These are phyloP conservation scores for Anas bahamensis DNA, from an alignment of 2,797 vertebrate species.

Conservation along the genomic window DNA sequence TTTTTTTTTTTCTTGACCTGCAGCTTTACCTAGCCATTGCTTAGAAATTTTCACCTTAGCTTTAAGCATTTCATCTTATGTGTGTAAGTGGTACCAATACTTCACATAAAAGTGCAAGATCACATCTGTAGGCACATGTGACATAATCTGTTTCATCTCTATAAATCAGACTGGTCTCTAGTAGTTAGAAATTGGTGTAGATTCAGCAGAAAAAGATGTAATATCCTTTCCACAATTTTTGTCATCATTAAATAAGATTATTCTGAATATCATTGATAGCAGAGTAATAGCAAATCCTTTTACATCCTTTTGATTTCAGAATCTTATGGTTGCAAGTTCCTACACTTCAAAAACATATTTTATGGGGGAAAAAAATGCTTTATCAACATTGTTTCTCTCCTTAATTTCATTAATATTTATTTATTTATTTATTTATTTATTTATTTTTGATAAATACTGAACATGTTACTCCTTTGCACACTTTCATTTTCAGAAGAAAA, in stretches of 20 bases:
- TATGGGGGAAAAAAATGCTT: neutral
- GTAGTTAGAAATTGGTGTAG: neutral
- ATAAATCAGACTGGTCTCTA: neutral
- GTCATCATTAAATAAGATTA: neutral
- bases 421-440: neutral
- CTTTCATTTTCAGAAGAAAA: neutral
- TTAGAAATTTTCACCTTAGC: neutral
- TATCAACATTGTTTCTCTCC: neutral
- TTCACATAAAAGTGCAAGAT: neutral
- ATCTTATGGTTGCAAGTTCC: neutral
- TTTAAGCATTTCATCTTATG: neutral
- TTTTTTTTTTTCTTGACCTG: neutral
- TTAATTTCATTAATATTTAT: neutral
- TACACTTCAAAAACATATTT: neutral
- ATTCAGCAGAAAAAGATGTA: neutral
- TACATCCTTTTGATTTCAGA: neutral
- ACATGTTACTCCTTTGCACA: neutral
- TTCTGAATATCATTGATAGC: neutral
- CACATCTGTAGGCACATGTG: neutral
- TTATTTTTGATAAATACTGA: neutral
- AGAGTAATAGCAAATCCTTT: neutral
- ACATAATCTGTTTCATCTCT: neutral
- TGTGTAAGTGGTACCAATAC: neutral
- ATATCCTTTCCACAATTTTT: neutral
- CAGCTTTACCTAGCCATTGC: neutral